phyloP scores from a whole-genome alignment of 2,797 vertebrate species.

The Sphenopsis melanotis region DNA sequence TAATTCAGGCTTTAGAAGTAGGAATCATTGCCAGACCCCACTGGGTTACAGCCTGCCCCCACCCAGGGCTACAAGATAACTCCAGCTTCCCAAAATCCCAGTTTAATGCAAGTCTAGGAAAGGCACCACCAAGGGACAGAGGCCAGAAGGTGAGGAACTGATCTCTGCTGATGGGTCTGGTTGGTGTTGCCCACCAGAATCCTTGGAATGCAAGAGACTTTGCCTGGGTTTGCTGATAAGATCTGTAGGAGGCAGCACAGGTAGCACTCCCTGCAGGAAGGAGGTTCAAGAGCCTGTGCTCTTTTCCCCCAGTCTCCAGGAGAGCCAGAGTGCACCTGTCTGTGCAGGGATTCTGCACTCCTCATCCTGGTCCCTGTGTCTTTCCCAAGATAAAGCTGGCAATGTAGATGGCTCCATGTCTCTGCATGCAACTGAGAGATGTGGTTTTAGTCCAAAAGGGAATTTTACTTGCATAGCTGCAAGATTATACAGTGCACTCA shows the following conservation, averaged over 20 bases:
- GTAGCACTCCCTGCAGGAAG: not conserved
- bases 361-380: not conserved
- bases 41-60: not conserved
- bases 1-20: not conserved
- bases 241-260: not conserved
- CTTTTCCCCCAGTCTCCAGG: not conserved
- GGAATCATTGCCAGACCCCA: not conserved
- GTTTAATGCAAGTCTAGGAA: not conserved
- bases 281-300: not conserved
- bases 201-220: not conserved
- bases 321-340: not conserved
- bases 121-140: not conserved
- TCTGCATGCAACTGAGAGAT: not conserved
- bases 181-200: not conserved
- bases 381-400: not conserved
- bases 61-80: not conserved
- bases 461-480: not conserved
- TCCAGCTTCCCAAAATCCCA: not conserved
- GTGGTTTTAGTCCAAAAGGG: not conserved
- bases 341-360: not conserved
- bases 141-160: not conserved
- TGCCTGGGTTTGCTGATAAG: not conserved
- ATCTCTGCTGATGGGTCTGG: not conserved
- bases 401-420: not conserved
- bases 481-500: not conserved